Conservation (phyloP, 92 coral and sea anemone species). For the Epizoanthus illoricatus region DNA sequence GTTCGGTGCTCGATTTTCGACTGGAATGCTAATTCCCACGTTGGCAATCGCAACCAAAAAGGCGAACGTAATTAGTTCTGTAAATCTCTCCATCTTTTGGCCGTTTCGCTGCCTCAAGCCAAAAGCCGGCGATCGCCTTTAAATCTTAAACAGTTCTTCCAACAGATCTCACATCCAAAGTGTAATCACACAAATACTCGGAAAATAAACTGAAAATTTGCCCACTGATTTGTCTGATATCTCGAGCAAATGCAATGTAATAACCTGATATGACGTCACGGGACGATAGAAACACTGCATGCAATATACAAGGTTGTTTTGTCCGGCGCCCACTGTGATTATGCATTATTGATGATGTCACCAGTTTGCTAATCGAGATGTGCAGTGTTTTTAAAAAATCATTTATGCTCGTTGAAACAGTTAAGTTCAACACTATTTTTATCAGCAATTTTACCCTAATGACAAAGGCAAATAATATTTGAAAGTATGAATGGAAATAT, state of each 20-base stretch:
- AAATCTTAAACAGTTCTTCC: neutral
- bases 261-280: conserved; percentile 27
- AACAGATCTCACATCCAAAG: neutral
- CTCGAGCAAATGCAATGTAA: neutral
- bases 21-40: conserved; percentile 24
- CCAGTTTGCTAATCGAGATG: neutral
- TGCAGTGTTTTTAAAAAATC: neutral
- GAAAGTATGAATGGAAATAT: neutral
- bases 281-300: neutral
- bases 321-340: neutral
- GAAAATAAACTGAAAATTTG: neutral
- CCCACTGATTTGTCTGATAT: neutral
- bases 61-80: conserved; percentile 29
- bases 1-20: neutral
- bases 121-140: conserved; percentile 13
- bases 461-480: too few species aligned
- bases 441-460: too few species aligned
- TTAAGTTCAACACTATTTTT: neutral
- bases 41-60: conserved; percentile 37
- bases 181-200: conserved; percentile 7
- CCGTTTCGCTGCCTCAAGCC: conserved; percentile 12
- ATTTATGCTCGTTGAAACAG: neutral
- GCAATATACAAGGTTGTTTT: conserved; percentile 16
- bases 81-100: conserved; percentile 10
- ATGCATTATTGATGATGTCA: neutral